Evolutionary conservation across 2,797 vertebrate species (phyloP), one percentile per base, ranked within the genome.

Genomic region (Lithobates sylvaticus): DNA sequence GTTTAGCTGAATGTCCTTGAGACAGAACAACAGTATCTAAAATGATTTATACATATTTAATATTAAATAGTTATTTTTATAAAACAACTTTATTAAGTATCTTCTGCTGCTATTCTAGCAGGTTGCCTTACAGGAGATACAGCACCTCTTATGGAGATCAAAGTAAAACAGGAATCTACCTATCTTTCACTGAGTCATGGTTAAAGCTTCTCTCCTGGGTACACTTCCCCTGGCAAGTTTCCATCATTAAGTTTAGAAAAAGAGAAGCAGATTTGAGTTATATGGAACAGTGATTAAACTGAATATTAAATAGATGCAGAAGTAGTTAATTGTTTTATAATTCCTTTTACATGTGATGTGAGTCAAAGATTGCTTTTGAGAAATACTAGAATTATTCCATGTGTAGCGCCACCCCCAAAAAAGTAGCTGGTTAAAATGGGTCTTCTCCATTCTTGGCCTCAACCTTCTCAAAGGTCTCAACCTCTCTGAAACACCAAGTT

Each of bases 151-250:
- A 71, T 36, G 2, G 79, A 70, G 79, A 81, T 81, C 79, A 81
- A 81, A 81, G 79, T 36, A 32, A 81, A 72, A 32, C 15, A 81
- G 47, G 26, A 81, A 27, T 50, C 23, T 61, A 34, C 78, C 71
- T 44, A 54, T 80, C 42, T 80, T 70, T 71, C 69, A 80, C 68
- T 72, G 79, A 81, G 69, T 81, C 69, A 81, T 81, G 47, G 71
- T 72, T 44, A 39, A 81, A 72, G 69, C 23, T 72, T 69, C 34
- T 81, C 79, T 73, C 68, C 15, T 61, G 68, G 69, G 78, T 44
- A 61, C 69, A 39, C 44, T 18, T 72, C 79, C 69, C 23, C 34
- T 81, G 79, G 69, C 50, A 73, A 72, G 36, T 81, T 81, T 72
- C 50, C 13, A n/a, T 81, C 47, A 81, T 81, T 81, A 81, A 72